Evolutionary conservation across 2,888 invertebrate genomes (phyloP).

Genomic region (Trichogramma dendrolimi): DNA sequence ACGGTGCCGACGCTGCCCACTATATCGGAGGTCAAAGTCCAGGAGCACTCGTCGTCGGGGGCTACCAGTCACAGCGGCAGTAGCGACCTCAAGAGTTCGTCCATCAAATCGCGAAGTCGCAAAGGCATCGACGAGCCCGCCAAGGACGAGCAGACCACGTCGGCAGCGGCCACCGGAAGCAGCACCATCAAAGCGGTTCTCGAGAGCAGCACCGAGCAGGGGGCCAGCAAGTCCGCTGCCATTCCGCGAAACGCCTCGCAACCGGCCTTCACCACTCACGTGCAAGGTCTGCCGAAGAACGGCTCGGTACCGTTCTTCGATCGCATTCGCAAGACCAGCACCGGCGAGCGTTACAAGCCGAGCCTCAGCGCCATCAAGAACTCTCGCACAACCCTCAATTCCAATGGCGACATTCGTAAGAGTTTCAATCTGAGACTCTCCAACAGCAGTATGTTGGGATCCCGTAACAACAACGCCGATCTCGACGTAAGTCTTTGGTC

Average conservation of each 20-base stretch:
- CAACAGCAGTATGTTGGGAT: slow-evolving; percentile 58
- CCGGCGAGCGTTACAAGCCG: slow-evolving; percentile 79
- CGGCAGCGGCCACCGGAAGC: slow-evolving; percentile 43
- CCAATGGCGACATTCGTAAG: slow-evolving; percentile 70
- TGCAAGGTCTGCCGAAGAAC: slow-evolving; percentile 75
- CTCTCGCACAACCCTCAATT: slow-evolving; percentile 69
- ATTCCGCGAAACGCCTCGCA: slow-evolving; percentile 83
- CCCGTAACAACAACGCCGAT: slow-evolving; percentile 60
- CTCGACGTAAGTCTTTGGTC: slow-evolving; percentile 49
- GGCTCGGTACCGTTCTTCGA: slow-evolving; percentile 88
- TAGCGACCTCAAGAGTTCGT: slow-evolving; percentile 44
- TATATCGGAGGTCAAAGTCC: slow-evolving; percentile 77
- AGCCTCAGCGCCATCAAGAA: slow-evolving; percentile 78
- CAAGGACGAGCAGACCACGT: slow-evolving; percentile 34
- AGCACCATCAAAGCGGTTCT: slow-evolving; percentile 42
- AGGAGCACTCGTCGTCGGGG: slow-evolving; percentile 60
- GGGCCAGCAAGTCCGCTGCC: slow-evolving; percentile 40
- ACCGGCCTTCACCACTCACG: slow-evolving; percentile 75
- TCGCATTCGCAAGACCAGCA: slow-evolving; percentile 77
- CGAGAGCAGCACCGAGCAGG: slow-evolving; percentile 45
- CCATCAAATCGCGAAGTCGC: slow-evolving; percentile 42
- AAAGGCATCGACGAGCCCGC: slow-evolving; percentile 51
- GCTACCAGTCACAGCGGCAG: slow-evolving; percentile 55
- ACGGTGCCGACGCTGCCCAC: slow-evolving; percentile 84
- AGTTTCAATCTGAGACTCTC: slow-evolving; percentile 58